Evolutionary conservation across 2,888 invertebrate genomes (phyloP), one percentile per base, ranked within the genome.

Genomic region (Tanaodytes sp.): DNA sequence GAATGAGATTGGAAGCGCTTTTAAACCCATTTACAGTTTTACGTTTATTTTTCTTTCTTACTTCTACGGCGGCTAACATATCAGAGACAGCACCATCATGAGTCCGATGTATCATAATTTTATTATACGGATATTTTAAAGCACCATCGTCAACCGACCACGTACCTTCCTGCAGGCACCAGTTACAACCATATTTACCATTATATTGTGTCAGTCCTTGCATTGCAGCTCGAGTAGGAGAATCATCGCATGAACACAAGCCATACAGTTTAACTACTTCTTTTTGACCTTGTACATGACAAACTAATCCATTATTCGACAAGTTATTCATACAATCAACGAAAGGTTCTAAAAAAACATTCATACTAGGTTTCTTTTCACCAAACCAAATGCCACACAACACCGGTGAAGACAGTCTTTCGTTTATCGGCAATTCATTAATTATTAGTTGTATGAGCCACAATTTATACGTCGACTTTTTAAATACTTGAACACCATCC

Each of bases 201-300:
- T n/a, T n/a, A n/a, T n/a, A n/a, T n/a, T n/a, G n/a, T n/a, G n/a
- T n/a, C n/a, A n/a, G n/a, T n/a, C n/a, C n/a, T n/a, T n/a, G n/a
- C n/a, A n/a, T n/a, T n/a, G n/a, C n/a, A n/a, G 67, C 57, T 9
- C 70, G 40, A 4, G 61, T 70, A 11, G 68, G 55, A n/a, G 66
- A 61, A 55, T 73, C 71, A 30, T 55, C 62, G 19, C 59, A 55
- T 15, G 33, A 59, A 36, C 55, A 27, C 5, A 27, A 27, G 9
- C 27, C 27, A 27, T 27, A 27, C 27, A 27, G 9, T 27, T 27
- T 27, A 8, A 27, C 27, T 8, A 5, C 9, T 27, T 27, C 27
- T 27, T 5, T 27, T 27, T 27, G 5, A 8, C 27, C 27, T 8
- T 27, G 9, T 9, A 27, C 27, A 27, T 27, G 5, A 27, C 27